These are phyloP conservation scores for Ichneumon xanthorius DNA, from an alignment of 2,888 invertebrate species.

Conservation along the genomic window DNA sequence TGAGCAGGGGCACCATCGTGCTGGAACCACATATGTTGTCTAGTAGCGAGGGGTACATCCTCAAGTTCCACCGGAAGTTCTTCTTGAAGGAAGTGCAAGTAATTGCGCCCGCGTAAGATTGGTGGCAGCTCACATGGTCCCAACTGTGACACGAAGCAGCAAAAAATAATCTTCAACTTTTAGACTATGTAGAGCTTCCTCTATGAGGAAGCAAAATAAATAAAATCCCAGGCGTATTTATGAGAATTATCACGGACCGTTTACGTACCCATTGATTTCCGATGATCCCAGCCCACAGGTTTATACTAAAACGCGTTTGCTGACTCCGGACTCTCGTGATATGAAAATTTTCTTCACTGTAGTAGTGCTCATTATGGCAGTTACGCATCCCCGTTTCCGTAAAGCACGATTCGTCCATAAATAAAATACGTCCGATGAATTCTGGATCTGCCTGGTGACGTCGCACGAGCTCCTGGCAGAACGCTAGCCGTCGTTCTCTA, in stretches of 20 bases:
- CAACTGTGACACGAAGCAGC: neutral
- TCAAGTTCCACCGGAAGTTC: neutral
- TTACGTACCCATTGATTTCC: neutral
- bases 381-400: too few species aligned
- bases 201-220: neutral
- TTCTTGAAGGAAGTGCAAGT: slow-evolving; percentile 15
- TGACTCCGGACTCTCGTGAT: neutral
- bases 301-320: neutral
- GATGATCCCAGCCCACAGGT: neutral
- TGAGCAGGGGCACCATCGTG: neutral
- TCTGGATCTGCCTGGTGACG: too few species aligned
- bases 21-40: neutral
- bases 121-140: neutral
- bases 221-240: neutral
- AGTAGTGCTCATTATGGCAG: too few species aligned
- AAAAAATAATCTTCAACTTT: neutral
- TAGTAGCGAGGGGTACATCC: neutral
- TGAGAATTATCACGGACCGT: neutral
- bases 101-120: neutral
- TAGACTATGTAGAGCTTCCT: neutral
- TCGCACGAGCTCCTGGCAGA: too few species aligned
- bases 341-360: too few species aligned
- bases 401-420: too few species aligned
- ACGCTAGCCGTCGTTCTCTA: too few species aligned
- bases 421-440: too few species aligned